phyloP scores from a whole-genome alignment of 1,140 invertebrate genomes.

The Ceratosolen fusciceps region DNA sequence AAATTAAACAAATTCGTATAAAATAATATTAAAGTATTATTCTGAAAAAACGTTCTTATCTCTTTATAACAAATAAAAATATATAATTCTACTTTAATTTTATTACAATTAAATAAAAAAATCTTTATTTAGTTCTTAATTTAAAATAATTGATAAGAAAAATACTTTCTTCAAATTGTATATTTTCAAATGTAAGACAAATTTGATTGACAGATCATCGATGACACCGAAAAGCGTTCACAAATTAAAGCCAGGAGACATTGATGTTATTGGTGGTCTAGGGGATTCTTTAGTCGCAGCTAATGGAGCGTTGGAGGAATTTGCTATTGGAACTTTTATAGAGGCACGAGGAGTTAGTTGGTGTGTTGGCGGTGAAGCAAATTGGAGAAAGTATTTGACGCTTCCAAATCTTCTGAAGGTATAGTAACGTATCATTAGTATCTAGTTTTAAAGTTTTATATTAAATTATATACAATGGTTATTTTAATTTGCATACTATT shows the following conservation, averaged over 20 bases:
- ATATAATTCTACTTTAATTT: no score
- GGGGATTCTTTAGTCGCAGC: slow-evolving; percentile 86
- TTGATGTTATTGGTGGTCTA: slow-evolving; percentile 83
- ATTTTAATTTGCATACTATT: background rate
- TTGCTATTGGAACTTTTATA: slow-evolving; percentile 80
- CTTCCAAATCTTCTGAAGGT: slow-evolving; percentile 81
- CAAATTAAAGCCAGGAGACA: slow-evolving; percentile 80
- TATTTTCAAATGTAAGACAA: background rate
- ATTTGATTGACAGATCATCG: slow-evolving; percentile 53
- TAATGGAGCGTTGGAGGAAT: slow-evolving; percentile 82
- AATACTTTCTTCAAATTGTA: background rate
- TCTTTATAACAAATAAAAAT: no score
- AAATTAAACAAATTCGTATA: no score
- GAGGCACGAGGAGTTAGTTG: slow-evolving; percentile 85
- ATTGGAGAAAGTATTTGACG: slow-evolving; percentile 79
- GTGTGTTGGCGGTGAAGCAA: slow-evolving; percentile 80
- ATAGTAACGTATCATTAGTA: slow-evolving; percentile 2
- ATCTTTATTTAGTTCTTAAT: background rate
- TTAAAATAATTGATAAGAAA: background rate
- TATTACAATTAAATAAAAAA: no score
- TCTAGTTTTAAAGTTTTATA: no score
- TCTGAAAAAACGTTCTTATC: no score
- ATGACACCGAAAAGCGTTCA: slow-evolving; percentile 73
- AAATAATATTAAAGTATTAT: no score
- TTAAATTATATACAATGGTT: no score